These are phyloP conservation scores for Tilapia sparmanii DNA, from an alignment of 2,113 vertebrate species.

Conservation along the genomic window DNA sequence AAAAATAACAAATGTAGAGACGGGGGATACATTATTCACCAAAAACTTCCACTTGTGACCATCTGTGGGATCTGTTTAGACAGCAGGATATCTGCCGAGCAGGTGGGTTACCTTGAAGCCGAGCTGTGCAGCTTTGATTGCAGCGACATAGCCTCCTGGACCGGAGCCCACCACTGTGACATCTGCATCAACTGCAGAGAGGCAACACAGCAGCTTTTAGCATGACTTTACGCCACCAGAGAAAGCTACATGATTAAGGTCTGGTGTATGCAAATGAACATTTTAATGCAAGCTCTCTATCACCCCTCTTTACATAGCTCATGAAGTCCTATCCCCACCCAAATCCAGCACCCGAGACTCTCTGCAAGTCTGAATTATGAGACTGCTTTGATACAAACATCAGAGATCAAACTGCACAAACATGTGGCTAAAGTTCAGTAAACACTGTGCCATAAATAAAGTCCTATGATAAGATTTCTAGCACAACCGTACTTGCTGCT, in stretches of 20 bases:
- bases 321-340: background rate
- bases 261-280: background rate
- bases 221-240: background rate
- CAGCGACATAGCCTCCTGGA: slow-evolving; percentile 95
- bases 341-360: accelerated
- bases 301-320: background rate
- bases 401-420: background rate
- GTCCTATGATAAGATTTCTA: background rate
- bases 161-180: slow-evolving; percentile 95
- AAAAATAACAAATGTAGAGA: background rate
- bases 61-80: background rate
- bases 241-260: background rate
- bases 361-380: background rate
- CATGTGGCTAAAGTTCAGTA: background rate
- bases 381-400: background rate
- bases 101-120: slow-evolving; percentile 85
- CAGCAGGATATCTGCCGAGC: background rate
- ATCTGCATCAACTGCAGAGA: slow-evolving; percentile 85
- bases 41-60: background rate
- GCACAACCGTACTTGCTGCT: slow-evolving; percentile 71
- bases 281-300: background rate
- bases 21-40: background rate
- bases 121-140: slow-evolving; percentile 96
- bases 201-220: background rate
- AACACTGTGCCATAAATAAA: background rate